Conservation (phyloP, 2,888 invertebrate species). For the Hypercompe scribonia region DNA sequence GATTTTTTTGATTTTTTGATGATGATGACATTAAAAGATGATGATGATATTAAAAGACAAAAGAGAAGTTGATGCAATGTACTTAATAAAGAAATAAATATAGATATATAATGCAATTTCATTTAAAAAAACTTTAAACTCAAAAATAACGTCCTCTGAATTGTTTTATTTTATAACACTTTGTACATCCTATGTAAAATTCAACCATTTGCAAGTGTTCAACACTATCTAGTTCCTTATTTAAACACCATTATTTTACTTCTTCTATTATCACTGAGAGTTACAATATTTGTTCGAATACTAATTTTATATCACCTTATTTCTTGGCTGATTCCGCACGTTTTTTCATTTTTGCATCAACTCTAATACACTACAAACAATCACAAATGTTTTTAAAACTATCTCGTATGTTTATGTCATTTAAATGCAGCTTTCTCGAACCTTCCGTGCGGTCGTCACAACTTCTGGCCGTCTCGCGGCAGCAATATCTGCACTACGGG, state of each 20-base stretch:
- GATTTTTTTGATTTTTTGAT: no score
- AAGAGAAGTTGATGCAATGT: no score
- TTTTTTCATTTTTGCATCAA: not conserved
- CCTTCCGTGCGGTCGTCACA: conserved; percentile 92
- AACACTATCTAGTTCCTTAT: not conserved
- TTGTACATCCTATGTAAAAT: not conserved
- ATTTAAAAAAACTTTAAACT: not conserved
- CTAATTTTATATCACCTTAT: conserved; percentile 3
- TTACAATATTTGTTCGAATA: not conserved
- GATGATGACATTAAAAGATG: no score
- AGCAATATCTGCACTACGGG: conserved; percentile 83
- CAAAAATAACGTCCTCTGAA: not conserved
- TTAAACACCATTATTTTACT: not conserved
- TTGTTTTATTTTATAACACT: not conserved
- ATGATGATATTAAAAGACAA: no score
- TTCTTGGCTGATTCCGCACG: not conserved
- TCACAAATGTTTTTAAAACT: conserved; percentile 2
- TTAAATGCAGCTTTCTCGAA: conserved; percentile 96
- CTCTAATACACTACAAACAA: not conserved
- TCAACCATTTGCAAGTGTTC: not conserved
- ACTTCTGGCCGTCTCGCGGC: conserved; percentile 91
- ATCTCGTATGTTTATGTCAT: conserved; percentile 2
- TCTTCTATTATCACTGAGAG: not conserved
- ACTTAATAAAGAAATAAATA: not conserved
- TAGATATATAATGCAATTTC: not conserved